phyloP scores from a whole-genome alignment of 1,140 invertebrate species.

The Tigriopus japonicus region DNA sequence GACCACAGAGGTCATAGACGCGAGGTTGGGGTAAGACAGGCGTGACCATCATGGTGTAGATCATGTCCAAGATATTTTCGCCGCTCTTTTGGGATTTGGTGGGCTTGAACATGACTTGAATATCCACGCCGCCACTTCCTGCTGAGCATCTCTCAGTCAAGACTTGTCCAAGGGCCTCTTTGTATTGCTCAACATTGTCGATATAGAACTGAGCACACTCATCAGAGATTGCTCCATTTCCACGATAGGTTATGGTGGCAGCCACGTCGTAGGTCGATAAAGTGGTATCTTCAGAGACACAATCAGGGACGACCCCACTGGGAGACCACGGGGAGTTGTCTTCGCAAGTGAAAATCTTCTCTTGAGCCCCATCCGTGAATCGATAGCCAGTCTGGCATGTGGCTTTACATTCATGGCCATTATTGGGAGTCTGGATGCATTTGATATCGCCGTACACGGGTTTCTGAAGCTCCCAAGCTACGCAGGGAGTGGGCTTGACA shows the following conservation, averaged over 20 bases:
- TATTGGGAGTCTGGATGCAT: constrained; percentile 41
- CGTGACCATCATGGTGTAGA: constrained; percentile 66
- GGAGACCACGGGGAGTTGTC: constrained; percentile 54
- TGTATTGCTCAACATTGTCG: constrained; percentile 58
- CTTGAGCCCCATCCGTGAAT: constrained; percentile 71
- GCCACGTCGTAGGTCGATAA: constrained; percentile 81
- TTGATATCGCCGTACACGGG: constrained; percentile 72
- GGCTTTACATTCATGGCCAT: constrained; percentile 66
- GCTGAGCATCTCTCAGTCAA: constrained; percentile 70
- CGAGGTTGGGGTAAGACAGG: constrained; percentile 68
- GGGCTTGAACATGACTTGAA: constrained; percentile 75
- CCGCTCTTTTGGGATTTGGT: constrained; percentile 51
- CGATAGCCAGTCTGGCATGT: constrained; percentile 73
- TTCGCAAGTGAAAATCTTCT: constrained; percentile 63
- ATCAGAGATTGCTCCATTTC: constrained; percentile 62
- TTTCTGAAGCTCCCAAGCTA: constrained; percentile 73
- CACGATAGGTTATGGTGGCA: constrained; percentile 66
- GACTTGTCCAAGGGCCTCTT: constrained; percentile 52
- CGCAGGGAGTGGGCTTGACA: constrained; percentile 78
- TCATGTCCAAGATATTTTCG: constrained; percentile 66
- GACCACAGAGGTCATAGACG: constrained; percentile 81
- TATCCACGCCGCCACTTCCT: constrained; percentile 68
- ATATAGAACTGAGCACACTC: constrained; percentile 68
- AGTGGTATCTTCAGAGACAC: constrained; percentile 79
- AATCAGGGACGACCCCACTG: constrained; percentile 69